phyloP scores from a whole-genome alignment of 2,113 vertebrate species.

The Osmerus eperlanus region DNA sequence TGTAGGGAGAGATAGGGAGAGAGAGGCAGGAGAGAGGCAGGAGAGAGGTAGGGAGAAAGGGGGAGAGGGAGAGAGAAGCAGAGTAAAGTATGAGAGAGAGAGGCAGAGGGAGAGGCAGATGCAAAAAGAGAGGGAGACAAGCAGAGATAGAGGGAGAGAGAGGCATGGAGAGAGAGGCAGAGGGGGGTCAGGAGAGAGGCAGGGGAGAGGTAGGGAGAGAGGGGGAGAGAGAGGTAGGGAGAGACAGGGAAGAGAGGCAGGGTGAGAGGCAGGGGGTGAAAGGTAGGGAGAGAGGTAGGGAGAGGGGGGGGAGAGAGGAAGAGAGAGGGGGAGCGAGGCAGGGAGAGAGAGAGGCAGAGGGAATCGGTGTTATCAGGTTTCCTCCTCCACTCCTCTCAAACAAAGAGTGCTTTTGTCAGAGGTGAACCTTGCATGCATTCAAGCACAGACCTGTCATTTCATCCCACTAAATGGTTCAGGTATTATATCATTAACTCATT shows the following conservation, averaged over 20 bases:
- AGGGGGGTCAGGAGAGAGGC: too few relatives aligned
- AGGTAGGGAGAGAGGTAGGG: too few relatives aligned
- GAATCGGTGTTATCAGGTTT: slow-evolving; percentile 56
- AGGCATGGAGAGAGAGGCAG: background rate
- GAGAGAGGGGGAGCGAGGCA: slow-evolving; percentile 13
- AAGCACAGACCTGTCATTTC: slow-evolving; percentile 53
- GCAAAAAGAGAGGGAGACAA: background rate
- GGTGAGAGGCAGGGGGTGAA: too few relatives aligned
- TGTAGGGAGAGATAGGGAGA: too few relatives aligned
- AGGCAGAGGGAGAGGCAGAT: background rate
- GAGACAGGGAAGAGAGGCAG: too few relatives aligned
- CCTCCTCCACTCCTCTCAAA: slow-evolving; percentile 46
- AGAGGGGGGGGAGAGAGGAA: too few relatives aligned
- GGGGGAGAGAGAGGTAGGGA: too few relatives aligned
- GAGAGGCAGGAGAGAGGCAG: too few relatives aligned
- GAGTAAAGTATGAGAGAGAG: background rate
- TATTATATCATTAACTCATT: slow-evolving; percentile 57
- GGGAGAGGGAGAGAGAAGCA: background rate
- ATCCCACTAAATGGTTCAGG: slow-evolving; percentile 59
- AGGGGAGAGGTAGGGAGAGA: too few relatives aligned
- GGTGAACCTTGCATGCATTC: slow-evolving; percentile 58
- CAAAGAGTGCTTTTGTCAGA: slow-evolving; percentile 68
- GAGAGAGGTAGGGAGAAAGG: background rate
- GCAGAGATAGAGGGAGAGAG: slow-evolving; percentile 48
- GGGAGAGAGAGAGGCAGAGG: slow-evolving; percentile 2